Conservation (phyloP, 2,797 vertebrate species). For the Sibirionetta formosa region DNA sequence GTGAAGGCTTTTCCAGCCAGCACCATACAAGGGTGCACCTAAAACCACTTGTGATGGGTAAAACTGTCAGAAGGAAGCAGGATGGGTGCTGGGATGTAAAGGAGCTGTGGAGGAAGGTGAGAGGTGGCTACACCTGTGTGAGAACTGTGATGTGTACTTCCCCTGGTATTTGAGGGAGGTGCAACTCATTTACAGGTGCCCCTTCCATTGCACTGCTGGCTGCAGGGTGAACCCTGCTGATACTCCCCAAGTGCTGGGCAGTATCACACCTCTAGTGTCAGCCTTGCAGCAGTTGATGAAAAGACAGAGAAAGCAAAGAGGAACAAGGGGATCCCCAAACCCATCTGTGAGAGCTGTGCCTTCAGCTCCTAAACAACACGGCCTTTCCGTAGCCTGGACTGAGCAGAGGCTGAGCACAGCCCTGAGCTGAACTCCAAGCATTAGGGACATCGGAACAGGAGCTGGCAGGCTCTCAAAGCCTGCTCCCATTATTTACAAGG, state of each 20-base stretch:
- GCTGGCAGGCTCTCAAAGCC: not conserved
- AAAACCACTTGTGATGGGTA: not conserved
- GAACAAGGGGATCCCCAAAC: not conserved
- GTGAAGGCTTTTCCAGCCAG: not conserved
- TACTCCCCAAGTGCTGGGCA: not conserved
- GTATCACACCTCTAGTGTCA: not conserved
- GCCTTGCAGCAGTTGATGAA: not conserved
- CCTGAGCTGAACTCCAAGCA: not conserved
- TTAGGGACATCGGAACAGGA: not conserved
- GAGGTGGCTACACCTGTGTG: accelerated
- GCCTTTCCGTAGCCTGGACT: not conserved
- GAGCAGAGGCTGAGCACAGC: not conserved
- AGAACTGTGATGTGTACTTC: not conserved
- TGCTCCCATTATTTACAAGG: not conserved
- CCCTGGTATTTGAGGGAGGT: not conserved
- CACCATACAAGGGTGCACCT: not conserved
- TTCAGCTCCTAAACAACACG: not conserved
- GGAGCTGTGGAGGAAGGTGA: not conserved
- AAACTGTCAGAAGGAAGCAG: not conserved
- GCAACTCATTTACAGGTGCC: not conserved
- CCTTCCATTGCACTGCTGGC: not conserved
- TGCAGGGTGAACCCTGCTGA: no score
- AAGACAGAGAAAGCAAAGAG: not conserved
- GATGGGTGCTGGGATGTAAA: not conserved
- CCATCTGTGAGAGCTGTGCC: not conserved